Percentiles rank a stretch among this genome's conserved stretches.
These are phyloP conservation scores for Sphenodon punctatus DNA, from an alignment of 2,797 vertebrate species.

Conservation along the genomic window DNA sequence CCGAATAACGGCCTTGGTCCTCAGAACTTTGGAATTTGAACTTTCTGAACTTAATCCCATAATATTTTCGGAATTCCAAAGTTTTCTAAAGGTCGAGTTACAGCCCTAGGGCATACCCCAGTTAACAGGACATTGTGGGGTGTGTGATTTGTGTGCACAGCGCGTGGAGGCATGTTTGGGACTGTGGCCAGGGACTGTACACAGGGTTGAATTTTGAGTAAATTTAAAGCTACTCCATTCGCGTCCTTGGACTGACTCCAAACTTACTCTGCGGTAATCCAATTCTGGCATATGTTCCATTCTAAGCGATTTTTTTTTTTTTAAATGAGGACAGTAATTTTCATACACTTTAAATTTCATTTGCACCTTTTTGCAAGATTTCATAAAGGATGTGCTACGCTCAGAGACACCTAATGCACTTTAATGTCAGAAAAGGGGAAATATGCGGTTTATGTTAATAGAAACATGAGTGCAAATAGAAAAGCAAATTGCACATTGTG, in stretches of 20 bases:
- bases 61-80: too few relatives aligned
- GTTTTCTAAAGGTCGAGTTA: too few relatives aligned
- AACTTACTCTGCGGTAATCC: background rate
- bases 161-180: too few relatives aligned
- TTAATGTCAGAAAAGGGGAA: background rate
- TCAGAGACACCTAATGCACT: background rate
- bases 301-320: background rate
- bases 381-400: background rate
- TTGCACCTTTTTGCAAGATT: background rate
- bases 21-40: too few relatives aligned
- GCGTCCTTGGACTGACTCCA: rapidly evolving
- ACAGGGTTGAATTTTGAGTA: background rate
- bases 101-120: too few relatives aligned
- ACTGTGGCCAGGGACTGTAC: background rate
- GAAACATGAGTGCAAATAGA: background rate
- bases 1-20: too few relatives aligned
- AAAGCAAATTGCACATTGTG: background rate
- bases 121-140: too few relatives aligned
- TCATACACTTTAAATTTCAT: rapidly evolving
- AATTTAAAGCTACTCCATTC: background rate
- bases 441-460: background rate
- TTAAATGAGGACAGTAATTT: background rate
- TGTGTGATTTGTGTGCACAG: too few relatives aligned
- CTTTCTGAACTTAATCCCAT: too few relatives aligned
- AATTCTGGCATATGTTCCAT: background rate